Conservation (phyloP, 53 echinoderm and acorn worm genomes). For the Pentamera pediparva region DNA sequence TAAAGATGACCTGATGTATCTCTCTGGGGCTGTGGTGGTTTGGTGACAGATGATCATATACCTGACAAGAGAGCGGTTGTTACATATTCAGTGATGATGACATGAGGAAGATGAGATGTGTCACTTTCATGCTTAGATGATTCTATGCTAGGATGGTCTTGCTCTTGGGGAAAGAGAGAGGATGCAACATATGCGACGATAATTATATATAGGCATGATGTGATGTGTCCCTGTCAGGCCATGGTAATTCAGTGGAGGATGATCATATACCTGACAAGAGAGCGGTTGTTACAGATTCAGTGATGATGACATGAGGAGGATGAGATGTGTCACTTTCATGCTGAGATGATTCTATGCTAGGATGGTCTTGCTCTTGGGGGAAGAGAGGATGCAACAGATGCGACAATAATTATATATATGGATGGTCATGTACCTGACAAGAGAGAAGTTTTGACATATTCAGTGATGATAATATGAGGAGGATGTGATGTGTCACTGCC, state of each 20-base stretch:
- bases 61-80: background rate
- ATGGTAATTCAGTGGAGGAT: too few species aligned
- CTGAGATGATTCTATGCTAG: background rate
- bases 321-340: background rate
- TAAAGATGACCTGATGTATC: slow-evolving; percentile 38
- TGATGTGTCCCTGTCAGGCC: slow-evolving; percentile 18
- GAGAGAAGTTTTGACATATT: background rate
- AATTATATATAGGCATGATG: slow-evolving; percentile 41
- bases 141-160: background rate
- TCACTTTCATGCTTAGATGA: background rate
- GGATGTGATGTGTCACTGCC: background rate
- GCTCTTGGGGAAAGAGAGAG: too few species aligned
- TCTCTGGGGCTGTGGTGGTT: background rate
- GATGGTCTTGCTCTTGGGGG: too few species aligned
- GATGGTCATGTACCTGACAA: background rate
- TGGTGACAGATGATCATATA: too few species aligned
- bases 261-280: background rate
- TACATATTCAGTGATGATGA: background rate
- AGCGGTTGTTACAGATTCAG: background rate
- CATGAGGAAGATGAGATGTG: background rate
- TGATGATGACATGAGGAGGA: background rate
- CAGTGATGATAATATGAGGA: background rate
- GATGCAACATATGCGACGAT: too few species aligned
- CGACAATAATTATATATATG: too few species aligned
- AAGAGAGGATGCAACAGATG: too few species aligned